Evolutionary conservation across 2,888 invertebrate species (phyloP), one percentile per base, ranked within the genome.

Genomic region (Vanessa cardui): DNA sequence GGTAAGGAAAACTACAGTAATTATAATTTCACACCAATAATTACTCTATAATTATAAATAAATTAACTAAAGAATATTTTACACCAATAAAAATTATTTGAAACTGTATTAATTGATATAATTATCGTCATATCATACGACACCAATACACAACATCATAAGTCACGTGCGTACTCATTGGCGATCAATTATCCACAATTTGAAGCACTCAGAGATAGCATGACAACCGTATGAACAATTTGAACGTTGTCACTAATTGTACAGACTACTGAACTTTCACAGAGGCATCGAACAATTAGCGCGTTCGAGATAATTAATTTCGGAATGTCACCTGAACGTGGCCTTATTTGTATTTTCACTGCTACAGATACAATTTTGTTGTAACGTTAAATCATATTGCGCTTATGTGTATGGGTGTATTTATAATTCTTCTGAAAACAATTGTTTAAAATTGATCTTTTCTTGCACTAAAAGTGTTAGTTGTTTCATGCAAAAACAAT

Each of bases 121-220:
- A 59, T 67, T 68, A 69, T 50, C 44, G 60, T 26, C 52, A 20
- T 26, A 9, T 16, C 52, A 52, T 62, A 54, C 61, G 66, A 69
- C 65, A 69, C 71, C 76, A 74, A 78, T 77, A 76, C 60, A 73
- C 75, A 9, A 39, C 73, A 75, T 75, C 59, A 64, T 66, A 45
- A 70, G 83, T 82, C 83, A 82, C 81, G 82, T 84, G 83, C 80
- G 76, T 78, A 80, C 81, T 85, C 83, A 87, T 88, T 86, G 85
- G 79, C 78, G 84, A 90, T 86, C 89, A 90, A 90, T 90, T 90
- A 90, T 84, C 83, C 78, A 78, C 85, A 87, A 90, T 90, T 90
- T 83, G 85, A 87, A 81, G 79, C 88, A 89, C 86, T 88, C 84
- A 84, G 80, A 78, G 76, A 83, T 80, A 77, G 77, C 78, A 84